Percentiles rank a stretch among this genome's conserved stretches.
phyloP scores from a whole-genome alignment of 2,888 invertebrate genomes.

The Gymnoscelis rufifasciata region DNA sequence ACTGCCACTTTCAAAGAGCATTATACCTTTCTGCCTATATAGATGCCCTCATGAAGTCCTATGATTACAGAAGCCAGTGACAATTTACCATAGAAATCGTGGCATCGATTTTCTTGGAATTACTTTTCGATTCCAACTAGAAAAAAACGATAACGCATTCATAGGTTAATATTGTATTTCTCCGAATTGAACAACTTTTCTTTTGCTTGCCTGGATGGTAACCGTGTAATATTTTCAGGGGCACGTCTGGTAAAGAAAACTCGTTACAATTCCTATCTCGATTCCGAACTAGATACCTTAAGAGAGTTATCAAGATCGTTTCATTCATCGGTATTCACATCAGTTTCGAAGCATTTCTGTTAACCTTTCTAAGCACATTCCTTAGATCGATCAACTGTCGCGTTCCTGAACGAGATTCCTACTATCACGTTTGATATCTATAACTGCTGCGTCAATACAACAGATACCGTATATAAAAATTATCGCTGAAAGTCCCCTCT shows the following conservation, averaged over 20 bases:
- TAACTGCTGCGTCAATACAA: conserved; percentile 3
- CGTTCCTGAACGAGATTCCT: conserved; percentile 18
- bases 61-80: conserved; percentile 14
- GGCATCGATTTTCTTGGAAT: conserved; percentile 4
- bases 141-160: neutral
- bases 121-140: conserved; percentile 1
- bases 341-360: conserved; percentile 25
- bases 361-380: conserved; percentile 27
- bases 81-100: neutral
- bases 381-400: conserved; percentile 24
- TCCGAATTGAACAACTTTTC: too few species aligned
- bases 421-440: conserved; percentile 15
- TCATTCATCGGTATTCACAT: conserved; percentile 28
- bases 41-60: conserved; percentile 39
- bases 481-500: too few species aligned
- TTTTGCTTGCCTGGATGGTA: neutral
- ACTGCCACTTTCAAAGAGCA: conserved; percentile 48
- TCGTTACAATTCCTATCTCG: conserved; percentile 23
- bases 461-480: neutral
- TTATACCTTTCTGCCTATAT: conserved; percentile 40
- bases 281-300: conserved; percentile 18
- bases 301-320: conserved; percentile 30
- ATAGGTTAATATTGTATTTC: too few species aligned
- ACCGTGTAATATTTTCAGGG: neutral
- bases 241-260: conserved; percentile 2